phyloP scores from a whole-genome alignment of 2,113 vertebrate genomes.

The Laticauda colubrina region DNA sequence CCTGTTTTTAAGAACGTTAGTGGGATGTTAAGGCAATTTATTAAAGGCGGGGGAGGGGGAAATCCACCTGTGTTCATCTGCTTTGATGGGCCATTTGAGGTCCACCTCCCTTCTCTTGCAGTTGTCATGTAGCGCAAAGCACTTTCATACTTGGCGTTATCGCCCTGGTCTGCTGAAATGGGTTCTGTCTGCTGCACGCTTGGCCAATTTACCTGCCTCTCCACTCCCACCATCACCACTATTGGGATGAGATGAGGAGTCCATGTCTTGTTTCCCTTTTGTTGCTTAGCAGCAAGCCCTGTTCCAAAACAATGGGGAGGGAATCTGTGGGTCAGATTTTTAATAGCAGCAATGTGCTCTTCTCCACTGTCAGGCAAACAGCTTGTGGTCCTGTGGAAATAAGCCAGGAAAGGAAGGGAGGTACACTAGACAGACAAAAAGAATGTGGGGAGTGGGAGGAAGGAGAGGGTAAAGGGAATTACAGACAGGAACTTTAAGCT shows the following conservation, averaged over 20 bases:
- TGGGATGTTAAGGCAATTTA: neutral
- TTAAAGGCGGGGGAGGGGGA: neutral
- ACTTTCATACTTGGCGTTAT: neutral
- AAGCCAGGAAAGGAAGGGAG: neutral
- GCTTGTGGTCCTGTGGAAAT: neutral
- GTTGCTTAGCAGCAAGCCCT: conserved; percentile 23
- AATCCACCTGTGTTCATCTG: neutral
- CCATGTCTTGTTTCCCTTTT: neutral
- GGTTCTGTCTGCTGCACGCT: neutral
- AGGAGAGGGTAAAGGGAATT: neutral
- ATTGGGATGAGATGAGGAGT: neutral
- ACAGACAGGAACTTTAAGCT: neutral
- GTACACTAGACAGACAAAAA: neutral
- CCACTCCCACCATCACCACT: neutral
- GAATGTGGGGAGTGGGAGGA: neutral
- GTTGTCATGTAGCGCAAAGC: neutral
- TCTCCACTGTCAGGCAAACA: conserved; percentile 10
- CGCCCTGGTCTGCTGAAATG: neutral
- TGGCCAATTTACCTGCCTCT: neutral
- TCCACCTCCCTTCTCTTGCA: neutral
- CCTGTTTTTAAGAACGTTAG: neutral
- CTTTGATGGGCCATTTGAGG: neutral
- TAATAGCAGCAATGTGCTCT: neutral
- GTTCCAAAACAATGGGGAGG: conserved; percentile 26
- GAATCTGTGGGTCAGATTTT: conserved; percentile 19